Conservation (phyloP, 1,140 invertebrate genomes). For the Drosophila tropicalis region DNA sequence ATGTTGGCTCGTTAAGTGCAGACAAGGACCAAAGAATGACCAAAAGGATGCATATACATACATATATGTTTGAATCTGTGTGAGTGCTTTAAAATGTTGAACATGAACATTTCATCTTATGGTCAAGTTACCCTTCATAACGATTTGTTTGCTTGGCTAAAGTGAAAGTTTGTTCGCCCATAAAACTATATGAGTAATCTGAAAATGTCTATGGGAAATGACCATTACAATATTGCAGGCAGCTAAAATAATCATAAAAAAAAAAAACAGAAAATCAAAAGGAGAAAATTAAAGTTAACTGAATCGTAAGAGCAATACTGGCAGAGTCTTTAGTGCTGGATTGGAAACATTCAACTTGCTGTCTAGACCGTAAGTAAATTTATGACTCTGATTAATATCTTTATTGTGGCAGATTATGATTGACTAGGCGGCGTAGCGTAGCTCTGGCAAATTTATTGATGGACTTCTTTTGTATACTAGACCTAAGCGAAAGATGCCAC, state of each 20-base stretch:
- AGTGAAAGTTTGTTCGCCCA: constrained; percentile 50
- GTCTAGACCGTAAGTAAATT: constrained; percentile 62
- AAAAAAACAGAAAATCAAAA: neutral
- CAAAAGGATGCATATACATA: constrained; percentile 47
- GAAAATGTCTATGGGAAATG: constrained; percentile 52
- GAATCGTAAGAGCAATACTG: neutral
- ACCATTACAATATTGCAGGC: constrained; percentile 48
- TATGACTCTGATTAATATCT: constrained; percentile 62
- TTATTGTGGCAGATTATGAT: constrained; percentile 61
- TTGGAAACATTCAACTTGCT: constrained; percentile 51
- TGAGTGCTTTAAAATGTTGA: constrained; percentile 50
- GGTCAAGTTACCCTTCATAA: constrained; percentile 32
- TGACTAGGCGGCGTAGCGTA: constrained; percentile 47
- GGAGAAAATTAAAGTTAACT: constrained; percentile 9
- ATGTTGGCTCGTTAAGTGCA: constrained; percentile 57
- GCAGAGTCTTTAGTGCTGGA: constrained; percentile 26
- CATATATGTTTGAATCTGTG: constrained; percentile 9
- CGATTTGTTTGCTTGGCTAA: constrained; percentile 39
- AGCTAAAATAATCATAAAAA: neutral
- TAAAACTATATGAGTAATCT: constrained; percentile 55
- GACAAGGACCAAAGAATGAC: constrained; percentile 58
- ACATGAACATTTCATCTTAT: constrained; percentile 44
- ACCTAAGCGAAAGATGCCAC: constrained; percentile 2
- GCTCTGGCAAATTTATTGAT: constrained; percentile 50
- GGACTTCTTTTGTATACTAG: constrained; percentile 20